Percentiles rank a stretch among this genome's conserved stretches.
Conservation (phyloP, 2,797 vertebrate genomes). For the Phrynocephalus guinanensis region DNA sequence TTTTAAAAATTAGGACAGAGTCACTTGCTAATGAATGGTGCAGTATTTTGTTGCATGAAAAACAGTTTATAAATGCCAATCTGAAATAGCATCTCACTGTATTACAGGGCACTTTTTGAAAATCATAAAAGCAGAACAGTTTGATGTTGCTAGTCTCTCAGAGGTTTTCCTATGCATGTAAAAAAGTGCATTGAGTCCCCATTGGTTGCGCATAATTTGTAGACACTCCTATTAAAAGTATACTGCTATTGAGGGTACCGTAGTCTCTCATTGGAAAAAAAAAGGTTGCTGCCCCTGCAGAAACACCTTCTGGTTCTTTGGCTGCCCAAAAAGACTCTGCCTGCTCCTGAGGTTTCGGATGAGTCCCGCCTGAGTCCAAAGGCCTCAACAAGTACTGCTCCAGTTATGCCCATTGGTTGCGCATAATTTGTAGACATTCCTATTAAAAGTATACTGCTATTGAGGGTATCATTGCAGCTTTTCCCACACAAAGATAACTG, state of each 20-base stretch:
- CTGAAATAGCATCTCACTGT: background rate
- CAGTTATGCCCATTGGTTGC: background rate
- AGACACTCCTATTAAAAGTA: background rate
- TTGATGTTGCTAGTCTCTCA: no score
- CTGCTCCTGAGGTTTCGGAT: no score
- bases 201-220: background rate
- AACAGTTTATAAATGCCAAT: background rate
- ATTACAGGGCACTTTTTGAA: background rate
- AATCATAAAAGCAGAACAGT: background rate
- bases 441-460: background rate
- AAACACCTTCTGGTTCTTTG: no score
- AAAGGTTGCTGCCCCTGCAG: no score
- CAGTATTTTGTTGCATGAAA: background rate
- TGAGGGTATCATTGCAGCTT: background rate
- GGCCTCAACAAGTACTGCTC: no score
- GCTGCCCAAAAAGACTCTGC: no score
- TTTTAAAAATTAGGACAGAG: slow-evolving; percentile 9
- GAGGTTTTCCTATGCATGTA: background rate
- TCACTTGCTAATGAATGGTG: background rate
- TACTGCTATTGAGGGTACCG: background rate
- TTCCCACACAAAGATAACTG: background rate
- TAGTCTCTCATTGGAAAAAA: no score
- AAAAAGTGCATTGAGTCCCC: background rate
- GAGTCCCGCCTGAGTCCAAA: no score
- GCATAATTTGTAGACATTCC: background rate